A percentile compares a stretch with the other conserved stretches of the same genome.
These are phyloP conservation scores for Dipodomys ordii DNA, from an alignment of 2,113 vertebrate genomes.

Conservation along the genomic window DNA sequence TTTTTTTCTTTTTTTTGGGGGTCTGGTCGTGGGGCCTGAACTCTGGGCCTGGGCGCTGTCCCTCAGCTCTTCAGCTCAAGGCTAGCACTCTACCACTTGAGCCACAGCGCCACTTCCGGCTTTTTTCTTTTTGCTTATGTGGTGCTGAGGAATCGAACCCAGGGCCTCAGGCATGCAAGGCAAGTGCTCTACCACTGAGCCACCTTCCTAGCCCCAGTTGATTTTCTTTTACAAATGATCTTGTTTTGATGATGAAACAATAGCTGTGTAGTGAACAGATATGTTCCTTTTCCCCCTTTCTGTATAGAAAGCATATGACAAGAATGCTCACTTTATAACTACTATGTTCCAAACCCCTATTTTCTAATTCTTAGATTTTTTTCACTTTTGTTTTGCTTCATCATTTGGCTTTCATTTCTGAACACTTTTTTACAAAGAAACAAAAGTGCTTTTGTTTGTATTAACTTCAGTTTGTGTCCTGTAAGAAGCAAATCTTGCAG, in stretches of 20 bases:
- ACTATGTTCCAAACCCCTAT: not conserved
- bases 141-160: too few relatives aligned
- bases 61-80: too few relatives aligned
- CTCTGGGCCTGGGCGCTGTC: too few relatives aligned
- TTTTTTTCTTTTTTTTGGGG: not conserved
- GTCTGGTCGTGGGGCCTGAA: too few relatives aligned
- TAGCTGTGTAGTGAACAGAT: not conserved
- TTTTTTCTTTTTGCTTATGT: too few relatives aligned
- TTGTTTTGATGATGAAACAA: constrained; percentile 50
- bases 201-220: not conserved
- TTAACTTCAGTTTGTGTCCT: not conserved
- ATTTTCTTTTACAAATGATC: constrained; percentile 53
- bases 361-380: constrained; percentile 35
- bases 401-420: constrained; percentile 4
- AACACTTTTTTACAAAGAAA: constrained; percentile 2
- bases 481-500: not conserved
- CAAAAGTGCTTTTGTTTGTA: constrained; percentile 13
- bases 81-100: too few relatives aligned
- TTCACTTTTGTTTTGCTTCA: not conserved
- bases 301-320: not conserved
- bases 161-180: too few relatives aligned
- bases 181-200: too few relatives aligned
- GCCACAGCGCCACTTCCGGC: too few relatives aligned
- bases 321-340: not conserved
- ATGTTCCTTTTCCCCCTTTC: not conserved